These are phyloP conservation scores for Baccha elongata DNA, from an alignment of 2,888 invertebrate genomes.

Conservation along the genomic window DNA sequence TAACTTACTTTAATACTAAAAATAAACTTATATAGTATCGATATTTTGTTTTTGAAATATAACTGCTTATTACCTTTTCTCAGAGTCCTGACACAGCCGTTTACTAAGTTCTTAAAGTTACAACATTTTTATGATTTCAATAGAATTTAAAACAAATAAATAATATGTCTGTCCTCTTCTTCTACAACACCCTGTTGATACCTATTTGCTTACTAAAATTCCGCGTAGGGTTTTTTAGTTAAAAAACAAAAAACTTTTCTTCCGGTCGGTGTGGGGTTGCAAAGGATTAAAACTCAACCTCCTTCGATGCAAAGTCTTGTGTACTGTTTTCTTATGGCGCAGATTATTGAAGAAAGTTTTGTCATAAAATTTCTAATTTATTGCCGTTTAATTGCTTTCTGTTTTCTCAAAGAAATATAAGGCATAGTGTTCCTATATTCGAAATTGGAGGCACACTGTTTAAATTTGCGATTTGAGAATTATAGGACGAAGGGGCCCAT, in stretches of 20 bases:
- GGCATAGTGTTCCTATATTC: slow-evolving; percentile 2
- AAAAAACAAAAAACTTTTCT: slow-evolving; percentile 10
- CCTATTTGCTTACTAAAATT: slow-evolving; percentile 6
- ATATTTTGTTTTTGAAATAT: no score
- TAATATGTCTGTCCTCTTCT: no score
- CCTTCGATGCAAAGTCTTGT: background rate
- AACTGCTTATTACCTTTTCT: no score
- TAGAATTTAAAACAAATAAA: no score
- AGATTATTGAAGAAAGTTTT: slow-evolving; percentile 69
- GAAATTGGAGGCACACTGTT: slow-evolving; percentile 40
- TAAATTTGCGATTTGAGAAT: slow-evolving; percentile 51
- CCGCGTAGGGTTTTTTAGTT: background rate
- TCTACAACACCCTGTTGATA: slow-evolving; percentile 10
- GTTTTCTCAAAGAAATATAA: slow-evolving; percentile 54
- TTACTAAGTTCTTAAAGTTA: no score
- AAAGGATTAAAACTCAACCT: slow-evolving; percentile 52
- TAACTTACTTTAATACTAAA: no score
- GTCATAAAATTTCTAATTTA: slow-evolving; percentile 70
- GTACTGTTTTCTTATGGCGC: background rate
- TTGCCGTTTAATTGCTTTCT: slow-evolving; percentile 72
- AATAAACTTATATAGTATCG: no score
- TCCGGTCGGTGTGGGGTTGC: slow-evolving; percentile 1
- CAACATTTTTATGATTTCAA: no score
- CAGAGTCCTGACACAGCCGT: no score
- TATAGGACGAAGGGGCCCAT: background rate